Evolutionary conservation across 2,888 invertebrate genomes (phyloP).

Genomic region (Melipona bicolor): DNA sequence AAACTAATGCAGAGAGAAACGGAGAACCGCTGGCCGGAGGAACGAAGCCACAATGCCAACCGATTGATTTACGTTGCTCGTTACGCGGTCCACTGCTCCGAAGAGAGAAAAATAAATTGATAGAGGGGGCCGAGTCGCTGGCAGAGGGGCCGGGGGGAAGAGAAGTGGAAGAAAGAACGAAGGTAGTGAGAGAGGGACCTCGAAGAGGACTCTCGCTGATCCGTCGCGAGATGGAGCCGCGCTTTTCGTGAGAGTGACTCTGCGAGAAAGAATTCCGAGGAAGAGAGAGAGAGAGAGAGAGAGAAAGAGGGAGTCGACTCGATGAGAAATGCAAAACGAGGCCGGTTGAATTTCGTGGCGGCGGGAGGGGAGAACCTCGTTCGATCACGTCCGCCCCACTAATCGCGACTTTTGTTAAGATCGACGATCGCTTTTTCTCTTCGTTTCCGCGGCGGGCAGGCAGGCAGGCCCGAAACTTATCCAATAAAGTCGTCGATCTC

Average conservation of each 20-base stretch:
- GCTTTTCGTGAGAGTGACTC: conserved; percentile 44
- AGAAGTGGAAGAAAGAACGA: conserved; percentile 21
- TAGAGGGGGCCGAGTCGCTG: conserved; percentile 62
- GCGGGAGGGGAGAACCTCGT: conserved; percentile 41
- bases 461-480: conserved; percentile 34
- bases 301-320: conserved; percentile 29
- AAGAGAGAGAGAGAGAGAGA: conserved; percentile 12
- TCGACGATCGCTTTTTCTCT: conserved; percentile 52
- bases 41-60: conserved; percentile 82
- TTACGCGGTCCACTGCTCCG: conserved; percentile 83
- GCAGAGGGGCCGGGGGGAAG: conserved; percentile 39
- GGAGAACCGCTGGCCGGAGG: conserved; percentile 69
- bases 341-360: conserved; percentile 41
- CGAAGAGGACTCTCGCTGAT: neutral
- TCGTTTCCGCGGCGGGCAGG: conserved; percentile 27
- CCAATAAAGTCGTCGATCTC: conserved; percentile 50
- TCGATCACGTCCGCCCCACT: conserved; percentile 60
- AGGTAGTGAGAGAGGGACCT: neutral
- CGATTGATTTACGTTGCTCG: conserved; percentile 84
- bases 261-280: conserved; percentile 3
- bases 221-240: conserved; percentile 29
- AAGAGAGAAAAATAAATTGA: conserved; percentile 81
- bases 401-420: conserved; percentile 68
- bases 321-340: conserved; percentile 67
- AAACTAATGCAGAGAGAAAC: conserved; percentile 3